Base-by-base conservation (phyloP, 2,888 invertebrate genomes). In the Dasysyrphus albostriatus region DNA sequence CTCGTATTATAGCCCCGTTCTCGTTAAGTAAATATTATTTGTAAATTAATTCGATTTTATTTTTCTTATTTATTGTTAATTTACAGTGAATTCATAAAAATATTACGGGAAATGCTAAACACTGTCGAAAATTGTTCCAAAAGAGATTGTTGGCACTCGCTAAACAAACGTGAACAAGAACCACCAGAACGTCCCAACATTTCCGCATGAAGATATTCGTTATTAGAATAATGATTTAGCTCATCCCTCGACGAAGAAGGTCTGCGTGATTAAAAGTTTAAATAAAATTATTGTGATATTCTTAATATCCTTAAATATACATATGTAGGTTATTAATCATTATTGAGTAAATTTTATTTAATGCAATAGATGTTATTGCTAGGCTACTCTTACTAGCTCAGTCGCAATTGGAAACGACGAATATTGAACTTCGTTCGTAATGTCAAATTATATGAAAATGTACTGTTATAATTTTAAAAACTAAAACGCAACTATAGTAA, bases 121-220 rank as follows among this genome's bases (percentile, higher is more conserved):
- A 91, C 89, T 88, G 90, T 89, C 3, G 91, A 90, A 51, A 92
- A 90, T 67, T 90, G 89, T 9, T 90, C 90, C 82, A 93, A 84
- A 3, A 93, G 83, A 0, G 92, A 92, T 32, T 89, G 89, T 3
- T 83, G 74, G 58, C 93, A 93, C 70, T 89, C 89, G 3, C 83
- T 75, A 88, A 91, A 93, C 16, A 91, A 78, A 32, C 82, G 63
- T 16, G 90, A 83, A 69, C 93, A 93, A 49, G 90, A 88, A 5
- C 88, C 90, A 7, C 91, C 92, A 3, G 90, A 89, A 89, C 94
- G 94, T 7, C 96, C 96, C 5, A 95, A 91, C 83, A 94, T 92
- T 91, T 97, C 96, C 0, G 96, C 96, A 6, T 95, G 95, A 67
- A 95, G 94, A 91, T 96, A 96, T 91, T 96, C 96, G 88, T 95